A percentile compares a stretch with the other conserved stretches of the same genome.
These are phyloP conservation scores for Berghia stephanieae DNA, from an alignment of 1,140 invertebrate genomes.

Conservation along the genomic window DNA sequence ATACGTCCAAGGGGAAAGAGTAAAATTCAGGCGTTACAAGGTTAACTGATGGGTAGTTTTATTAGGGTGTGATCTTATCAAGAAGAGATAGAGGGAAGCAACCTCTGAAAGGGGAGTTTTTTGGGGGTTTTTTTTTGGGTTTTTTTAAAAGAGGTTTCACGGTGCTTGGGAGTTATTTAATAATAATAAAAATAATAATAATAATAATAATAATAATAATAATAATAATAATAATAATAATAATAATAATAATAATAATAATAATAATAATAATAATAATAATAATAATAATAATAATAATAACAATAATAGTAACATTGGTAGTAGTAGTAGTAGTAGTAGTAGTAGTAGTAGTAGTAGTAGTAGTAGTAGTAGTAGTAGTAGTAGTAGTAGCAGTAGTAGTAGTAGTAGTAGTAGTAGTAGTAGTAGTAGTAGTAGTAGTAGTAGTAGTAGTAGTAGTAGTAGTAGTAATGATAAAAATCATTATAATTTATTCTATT, in stretches of 20 bases:
- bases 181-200: neutral
- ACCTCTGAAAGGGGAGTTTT: too few relatives aligned
- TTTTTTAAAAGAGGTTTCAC: too few relatives aligned
- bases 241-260: neutral
- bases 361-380: constrained; percentile 36
- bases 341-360: constrained; percentile 26
- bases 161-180: neutral
- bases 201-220: neutral
- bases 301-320: too few relatives aligned
- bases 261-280: neutral
- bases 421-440: neutral
- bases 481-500: too few relatives aligned
- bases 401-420: constrained; percentile 26
- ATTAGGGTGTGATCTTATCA: too few relatives aligned
- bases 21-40: too few relatives aligned
- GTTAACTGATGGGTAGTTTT: too few relatives aligned
- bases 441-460: constrained; percentile 22
- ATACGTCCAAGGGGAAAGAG: too few relatives aligned
- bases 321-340: constrained; percentile 28
- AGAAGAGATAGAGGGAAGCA: too few relatives aligned
- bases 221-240: neutral
- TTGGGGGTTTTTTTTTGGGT: too few relatives aligned
- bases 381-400: constrained; percentile 29
- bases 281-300: neutral
- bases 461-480: constrained; percentile 4